These are phyloP conservation scores for Lerista edwardsae DNA, from an alignment of 2,797 vertebrate genomes.

Conservation along the genomic window DNA sequence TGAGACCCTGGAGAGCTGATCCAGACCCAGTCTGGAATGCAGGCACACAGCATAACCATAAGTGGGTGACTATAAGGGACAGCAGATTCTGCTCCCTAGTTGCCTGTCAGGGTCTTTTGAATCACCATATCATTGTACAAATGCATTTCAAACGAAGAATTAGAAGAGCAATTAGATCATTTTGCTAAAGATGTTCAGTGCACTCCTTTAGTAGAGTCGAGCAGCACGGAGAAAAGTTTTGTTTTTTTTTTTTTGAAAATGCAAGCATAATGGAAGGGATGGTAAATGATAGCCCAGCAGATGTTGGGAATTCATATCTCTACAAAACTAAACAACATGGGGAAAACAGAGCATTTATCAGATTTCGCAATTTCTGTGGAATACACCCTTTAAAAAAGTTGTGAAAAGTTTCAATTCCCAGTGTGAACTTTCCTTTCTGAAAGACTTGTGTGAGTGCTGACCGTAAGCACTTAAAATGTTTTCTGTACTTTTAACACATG, in stretches of 20 bases:
- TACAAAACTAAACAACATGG: background rate
- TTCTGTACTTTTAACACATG: background rate
- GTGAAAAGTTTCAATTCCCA: background rate
- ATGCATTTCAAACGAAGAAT: slow-evolving; percentile 4
- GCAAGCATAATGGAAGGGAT: background rate
- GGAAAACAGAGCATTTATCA: background rate
- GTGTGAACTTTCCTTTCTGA: background rate
- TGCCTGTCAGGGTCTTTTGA: background rate
- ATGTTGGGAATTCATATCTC: background rate
- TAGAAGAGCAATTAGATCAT: background rate
- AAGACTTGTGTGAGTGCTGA: background rate
- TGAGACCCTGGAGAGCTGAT: background rate
- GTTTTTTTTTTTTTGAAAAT: background rate
- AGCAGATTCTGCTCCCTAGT: background rate
- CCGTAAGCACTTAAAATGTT: background rate
- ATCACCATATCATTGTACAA: background rate
- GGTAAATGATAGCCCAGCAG: background rate
- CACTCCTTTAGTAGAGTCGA: too few species aligned
- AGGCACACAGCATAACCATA: background rate
- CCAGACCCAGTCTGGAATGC: background rate
- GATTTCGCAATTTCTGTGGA: background rate
- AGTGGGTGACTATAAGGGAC: background rate
- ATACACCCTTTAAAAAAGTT: background rate
- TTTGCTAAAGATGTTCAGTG: background rate
- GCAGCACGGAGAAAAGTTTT: background rate